Conservation (phyloP, 2,888 invertebrate species). For the Trichogramma dendrolimi region DNA sequence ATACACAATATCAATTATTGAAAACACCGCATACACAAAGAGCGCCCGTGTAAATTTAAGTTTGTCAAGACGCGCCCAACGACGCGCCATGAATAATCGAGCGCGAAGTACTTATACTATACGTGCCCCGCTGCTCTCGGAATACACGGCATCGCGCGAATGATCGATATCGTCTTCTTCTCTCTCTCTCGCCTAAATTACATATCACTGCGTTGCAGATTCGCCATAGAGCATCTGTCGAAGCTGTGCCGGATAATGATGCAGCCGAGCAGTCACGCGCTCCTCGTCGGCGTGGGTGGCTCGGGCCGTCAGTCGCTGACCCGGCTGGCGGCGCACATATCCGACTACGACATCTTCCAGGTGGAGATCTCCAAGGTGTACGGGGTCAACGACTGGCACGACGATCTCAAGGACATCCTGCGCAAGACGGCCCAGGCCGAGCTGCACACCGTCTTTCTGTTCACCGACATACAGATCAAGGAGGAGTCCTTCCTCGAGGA, state of each 20-base stretch:
- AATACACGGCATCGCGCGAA: too few species aligned
- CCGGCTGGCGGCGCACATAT: conserved; percentile 83
- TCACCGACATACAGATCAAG: conserved; percentile 90
- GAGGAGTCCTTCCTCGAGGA: conserved; percentile 91
- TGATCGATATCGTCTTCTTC: too few species aligned
- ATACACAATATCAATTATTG: too few species aligned
- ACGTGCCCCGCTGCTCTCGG: neutral
- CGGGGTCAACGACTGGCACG: conserved; percentile 82
- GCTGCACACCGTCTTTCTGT: conserved; percentile 81
- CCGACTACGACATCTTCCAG: conserved; percentile 87
- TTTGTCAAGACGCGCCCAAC: too few species aligned
- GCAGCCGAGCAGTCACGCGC: conserved; percentile 85
- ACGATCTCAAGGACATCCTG: conserved; percentile 80
- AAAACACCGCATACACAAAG: too few species aligned
- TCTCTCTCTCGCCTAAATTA: neutral
- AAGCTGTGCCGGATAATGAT: conserved; percentile 85
- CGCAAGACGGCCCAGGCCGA: conserved; percentile 78
- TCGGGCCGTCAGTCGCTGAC: conserved; percentile 90
- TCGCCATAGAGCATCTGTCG: conserved; percentile 90
- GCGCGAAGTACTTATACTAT: neutral
- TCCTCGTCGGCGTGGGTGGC: conserved; percentile 88
- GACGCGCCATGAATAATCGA: too few species aligned
- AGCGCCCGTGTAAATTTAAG: too few species aligned
- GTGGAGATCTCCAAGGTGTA: conserved; percentile 88
- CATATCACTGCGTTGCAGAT: conserved; percentile 57